These are phyloP conservation scores for Sturnira hondurensis DNA, from an alignment of 2,113 vertebrate genomes.

Conservation along the genomic window DNA sequence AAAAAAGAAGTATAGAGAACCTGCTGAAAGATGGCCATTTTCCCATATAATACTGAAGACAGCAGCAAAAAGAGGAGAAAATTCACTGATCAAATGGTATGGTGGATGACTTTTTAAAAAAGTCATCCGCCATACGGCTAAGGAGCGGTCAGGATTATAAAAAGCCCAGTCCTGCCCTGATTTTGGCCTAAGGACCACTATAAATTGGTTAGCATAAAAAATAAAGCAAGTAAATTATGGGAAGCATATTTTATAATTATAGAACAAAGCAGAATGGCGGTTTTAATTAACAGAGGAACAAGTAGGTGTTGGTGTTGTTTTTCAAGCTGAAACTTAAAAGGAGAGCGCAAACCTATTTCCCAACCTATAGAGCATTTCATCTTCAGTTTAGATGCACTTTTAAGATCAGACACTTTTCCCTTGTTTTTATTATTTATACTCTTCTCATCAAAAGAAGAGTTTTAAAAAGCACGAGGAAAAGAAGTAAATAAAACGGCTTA, in stretches of 20 bases:
- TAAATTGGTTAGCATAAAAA: neutral
- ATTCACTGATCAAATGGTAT: neutral
- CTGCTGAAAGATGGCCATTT: neutral
- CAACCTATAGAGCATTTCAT: neutral
- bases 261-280: neutral
- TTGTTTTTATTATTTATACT: conserved; percentile 52
- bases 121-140: neutral
- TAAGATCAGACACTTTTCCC: conserved; percentile 16
- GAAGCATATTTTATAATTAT: neutral
- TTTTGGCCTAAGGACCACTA: neutral
- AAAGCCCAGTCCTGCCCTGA: neutral
- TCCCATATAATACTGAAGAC: neutral
- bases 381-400: neutral
- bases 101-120: neutral
- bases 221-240: neutral
- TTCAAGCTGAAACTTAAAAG: neutral
- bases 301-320: neutral
- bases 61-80: neutral
- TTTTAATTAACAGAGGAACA: neutral
- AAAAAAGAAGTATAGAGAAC: neutral
- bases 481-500: neutral
- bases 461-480: neutral
- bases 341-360: neutral
- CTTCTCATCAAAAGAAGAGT: conserved; percentile 19
- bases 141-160: neutral